These are phyloP conservation scores for Yponomeuta evonymella DNA, from an alignment of 2,888 invertebrate genomes.

Conservation along the genomic window DNA sequence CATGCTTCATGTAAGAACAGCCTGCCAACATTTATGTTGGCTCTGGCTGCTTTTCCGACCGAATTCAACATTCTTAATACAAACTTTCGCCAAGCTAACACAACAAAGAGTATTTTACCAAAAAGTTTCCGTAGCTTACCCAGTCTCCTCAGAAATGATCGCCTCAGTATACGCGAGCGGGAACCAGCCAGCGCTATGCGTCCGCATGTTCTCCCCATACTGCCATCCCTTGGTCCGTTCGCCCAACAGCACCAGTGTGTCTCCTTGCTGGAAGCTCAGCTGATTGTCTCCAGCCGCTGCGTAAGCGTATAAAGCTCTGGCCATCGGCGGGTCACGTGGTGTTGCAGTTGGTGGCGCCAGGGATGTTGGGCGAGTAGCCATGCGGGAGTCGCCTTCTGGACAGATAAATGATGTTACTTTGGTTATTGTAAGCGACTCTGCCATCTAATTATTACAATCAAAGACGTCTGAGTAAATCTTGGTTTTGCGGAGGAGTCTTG, in stretches of 20 bases:
- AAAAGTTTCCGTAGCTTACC: conserved; percentile 55
- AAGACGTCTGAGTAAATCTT: too few species aligned
- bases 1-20: too few species aligned
- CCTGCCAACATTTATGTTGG: too few species aligned
- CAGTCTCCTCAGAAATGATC: conserved; percentile 80
- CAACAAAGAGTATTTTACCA: too few species aligned
- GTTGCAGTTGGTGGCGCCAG: conserved; percentile 77
- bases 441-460: too few species aligned
- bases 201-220: conserved; percentile 94
- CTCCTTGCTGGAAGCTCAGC: conserved; percentile 93
- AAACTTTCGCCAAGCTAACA: too few species aligned
- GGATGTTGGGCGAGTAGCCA: conserved; percentile 78
- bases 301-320: conserved; percentile 92
- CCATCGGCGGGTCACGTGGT: conserved; percentile 83
- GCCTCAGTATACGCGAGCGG: conserved; percentile 95
- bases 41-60: too few species aligned
- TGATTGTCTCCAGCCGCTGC: conserved; percentile 93
- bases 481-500: too few species aligned
- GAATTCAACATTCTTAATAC: too few species aligned
- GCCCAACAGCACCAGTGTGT: conserved; percentile 90
- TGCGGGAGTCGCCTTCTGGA: conserved; percentile 52
- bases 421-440: neutral
- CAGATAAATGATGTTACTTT: conserved; percentile 2
- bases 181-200: conserved; percentile 96
- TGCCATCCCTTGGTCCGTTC: conserved; percentile 97